phyloP scores from a whole-genome alignment of 2,888 invertebrate genomes.

The Villa cingulata region DNA sequence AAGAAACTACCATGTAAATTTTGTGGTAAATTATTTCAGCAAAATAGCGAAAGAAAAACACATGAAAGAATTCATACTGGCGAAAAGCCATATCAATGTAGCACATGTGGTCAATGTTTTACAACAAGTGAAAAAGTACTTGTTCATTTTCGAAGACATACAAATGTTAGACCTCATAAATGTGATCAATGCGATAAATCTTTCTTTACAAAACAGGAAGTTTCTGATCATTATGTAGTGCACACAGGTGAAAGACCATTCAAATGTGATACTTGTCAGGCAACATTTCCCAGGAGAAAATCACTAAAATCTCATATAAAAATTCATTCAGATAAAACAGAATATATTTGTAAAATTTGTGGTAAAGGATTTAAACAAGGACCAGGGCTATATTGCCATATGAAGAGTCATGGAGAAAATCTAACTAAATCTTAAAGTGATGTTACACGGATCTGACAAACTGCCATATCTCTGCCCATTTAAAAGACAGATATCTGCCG shows the following conservation, averaged over 20 bases:
- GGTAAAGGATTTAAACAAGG: too few species aligned
- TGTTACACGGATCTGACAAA: background rate
- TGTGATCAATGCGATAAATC: constrained; percentile 23
- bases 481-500: too few species aligned
- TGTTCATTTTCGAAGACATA: constrained; percentile 25
- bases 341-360: constrained; percentile 28
- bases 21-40: constrained; percentile 5
- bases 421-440: background rate
- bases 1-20: constrained; percentile 1
- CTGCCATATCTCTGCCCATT: too few species aligned
- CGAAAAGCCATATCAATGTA: constrained; percentile 1
- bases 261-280: constrained; percentile 19
- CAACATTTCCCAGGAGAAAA: constrained; percentile 26
- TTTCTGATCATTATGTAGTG: constrained; percentile 26
- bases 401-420: constrained; percentile 28
- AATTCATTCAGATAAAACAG: constrained; percentile 23
- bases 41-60: constrained; percentile 1
- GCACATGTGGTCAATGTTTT: constrained; percentile 21
- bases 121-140: constrained; percentile 23
- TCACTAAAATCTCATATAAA: constrained; percentile 27
- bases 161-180: constrained; percentile 24
- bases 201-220: constrained; percentile 23
- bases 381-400: constrained; percentile 31
- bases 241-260: constrained; percentile 23
- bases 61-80: constrained; percentile 7